Base-by-base conservation (phyloP, 2,888 invertebrate genomes). In the Himalopsyche japonica region DNA sequence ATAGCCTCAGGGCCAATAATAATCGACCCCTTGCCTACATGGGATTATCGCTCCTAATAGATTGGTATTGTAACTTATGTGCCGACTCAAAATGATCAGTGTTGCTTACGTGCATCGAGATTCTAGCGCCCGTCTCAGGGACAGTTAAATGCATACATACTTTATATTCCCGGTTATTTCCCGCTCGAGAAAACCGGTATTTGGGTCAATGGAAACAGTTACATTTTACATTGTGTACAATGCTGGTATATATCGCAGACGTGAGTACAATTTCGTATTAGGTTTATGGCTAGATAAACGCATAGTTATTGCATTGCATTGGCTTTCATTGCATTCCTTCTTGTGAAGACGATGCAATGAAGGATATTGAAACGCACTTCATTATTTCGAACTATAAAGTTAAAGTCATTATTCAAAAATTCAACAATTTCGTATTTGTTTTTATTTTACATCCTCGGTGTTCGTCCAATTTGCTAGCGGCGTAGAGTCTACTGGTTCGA, bases 181-280 rank as follows among this genome's bases (percentile, higher is more conserved):
- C 77, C 77, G 77, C 77, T 77, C 27, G 37, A 32, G 32, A 77
- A 48, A 80, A 80, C 80, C 80, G 80, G 80, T 20, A 49, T 34
- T n/a, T 64, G 70, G 47, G 64, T 80, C 80, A 80, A n/a, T 70
- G 80, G 80, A 80, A 64, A 37, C 34, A 27, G 37, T 70, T 20
- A 27, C 18, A 12, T 27, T 30, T n/a, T 24, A 49, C 20, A 43
- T 30, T 76, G 70, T 70, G 12, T n/a, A 78, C 47, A 32, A 34
- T 34, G 57, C 48, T 30, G 49, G 48, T 32, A n/a, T 49, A 34
- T 32, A 79, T 48, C 70, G 8, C 8, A 48, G 48, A 49, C 30
- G 18, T 79, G 79, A 79, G 24, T 20, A n/a, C 47, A 47, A 27
- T 79, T 27, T 43, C 43, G n/a, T 48, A 47, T 27, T 15, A 79